phyloP scores from a whole-genome alignment of 1,140 invertebrate species.

The Pollicipes pollicipes region DNA sequence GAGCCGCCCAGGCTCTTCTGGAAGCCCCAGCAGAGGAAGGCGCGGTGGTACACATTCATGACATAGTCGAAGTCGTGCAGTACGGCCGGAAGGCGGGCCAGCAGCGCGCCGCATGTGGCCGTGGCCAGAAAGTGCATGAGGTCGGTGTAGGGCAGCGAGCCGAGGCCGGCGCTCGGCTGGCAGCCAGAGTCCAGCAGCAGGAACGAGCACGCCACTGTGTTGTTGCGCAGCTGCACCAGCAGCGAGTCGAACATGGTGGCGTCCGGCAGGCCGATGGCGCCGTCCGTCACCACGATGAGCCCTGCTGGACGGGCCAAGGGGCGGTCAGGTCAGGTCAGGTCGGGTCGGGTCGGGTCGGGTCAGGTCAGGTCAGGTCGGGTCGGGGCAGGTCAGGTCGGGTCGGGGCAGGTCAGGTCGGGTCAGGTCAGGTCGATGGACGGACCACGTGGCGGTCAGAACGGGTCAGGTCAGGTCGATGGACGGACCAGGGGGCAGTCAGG shows the following conservation, averaged over 20 bases:
- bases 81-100: constrained; percentile 33
- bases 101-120: constrained; percentile 57
- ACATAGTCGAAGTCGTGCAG: constrained; percentile 26
- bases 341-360: constrained; percentile 8
- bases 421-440: background rate
- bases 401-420: constrained; percentile 7
- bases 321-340: constrained; percentile 8
- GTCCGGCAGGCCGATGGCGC: constrained; percentile 57
- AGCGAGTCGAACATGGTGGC: constrained; percentile 50
- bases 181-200: constrained; percentile 50
- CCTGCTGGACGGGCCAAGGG: constrained; percentile 33
- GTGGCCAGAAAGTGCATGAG: constrained; percentile 57
- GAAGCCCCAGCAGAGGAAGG: constrained; percentile 57
- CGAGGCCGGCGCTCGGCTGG: constrained; percentile 41
- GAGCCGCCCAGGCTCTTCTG: constrained; percentile 24
- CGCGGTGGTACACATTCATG: constrained; percentile 53
- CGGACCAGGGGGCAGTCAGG: too few relatives aligned
- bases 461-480: too few relatives aligned
- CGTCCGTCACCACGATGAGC: constrained; percentile 62
- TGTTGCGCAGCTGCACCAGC: constrained; percentile 51
- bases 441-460: too few relatives aligned
- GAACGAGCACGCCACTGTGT: constrained; percentile 60
- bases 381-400: constrained; percentile 7
- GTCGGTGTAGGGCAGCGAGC: constrained; percentile 37
- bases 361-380: constrained; percentile 10